Evolutionary conservation across 2,797 vertebrate species (phyloP), one percentile per base, ranked within the genome.

Genomic region (Knipowitschia caucasica): DNA sequence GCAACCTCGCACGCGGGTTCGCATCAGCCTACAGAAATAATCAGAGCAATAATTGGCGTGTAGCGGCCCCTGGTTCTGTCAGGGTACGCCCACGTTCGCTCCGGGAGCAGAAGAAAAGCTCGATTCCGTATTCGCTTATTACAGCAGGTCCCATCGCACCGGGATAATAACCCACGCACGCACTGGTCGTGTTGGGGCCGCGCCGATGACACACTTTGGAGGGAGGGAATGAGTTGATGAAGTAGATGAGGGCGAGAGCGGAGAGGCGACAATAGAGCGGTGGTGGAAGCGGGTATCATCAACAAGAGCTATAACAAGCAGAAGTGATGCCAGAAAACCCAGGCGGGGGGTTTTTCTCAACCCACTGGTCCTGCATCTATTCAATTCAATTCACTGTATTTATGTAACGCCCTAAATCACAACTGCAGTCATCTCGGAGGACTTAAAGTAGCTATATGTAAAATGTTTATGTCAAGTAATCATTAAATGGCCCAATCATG

Each of bases 41-140:
- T 81, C 73, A 63, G 51, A 54, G 53, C 54, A 80, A 74, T 77
- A 79, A 85, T 75, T 75, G 75, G 35, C 80, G 53, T 67, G 34
- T 73, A 64, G 72, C 64, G 4, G 58, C 62, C 64, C 65, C 69
- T 75, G 56, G 66, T 55, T 73, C 58, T 53, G 51, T 5, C 44
- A 71, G 53, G 50, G 68, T 29, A 40, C 46, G 53, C 56, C 62
- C n/a, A 62, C 46, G 8, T 59, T 38, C 47, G 8, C 36, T 57
- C 53, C 35, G 56, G 55, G 38, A 63, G 60, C 36, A 54, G 60
- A 69, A 61, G 60, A 69, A 61, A 54, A 60, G 34, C 59, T 9
- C 55, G 50, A 53, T 66, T 71, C 52, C 53, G 64, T 53, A 63
- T 77, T 62, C 50, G 56, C 67, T 74, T 72, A 78, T 82, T 69